A percentile compares a stretch with the other conserved stretches of the same genome.
Evolutionary conservation across 2,797 vertebrate genomes (phyloP).

Genomic region (Ptychobarbus kaznakovi): DNA sequence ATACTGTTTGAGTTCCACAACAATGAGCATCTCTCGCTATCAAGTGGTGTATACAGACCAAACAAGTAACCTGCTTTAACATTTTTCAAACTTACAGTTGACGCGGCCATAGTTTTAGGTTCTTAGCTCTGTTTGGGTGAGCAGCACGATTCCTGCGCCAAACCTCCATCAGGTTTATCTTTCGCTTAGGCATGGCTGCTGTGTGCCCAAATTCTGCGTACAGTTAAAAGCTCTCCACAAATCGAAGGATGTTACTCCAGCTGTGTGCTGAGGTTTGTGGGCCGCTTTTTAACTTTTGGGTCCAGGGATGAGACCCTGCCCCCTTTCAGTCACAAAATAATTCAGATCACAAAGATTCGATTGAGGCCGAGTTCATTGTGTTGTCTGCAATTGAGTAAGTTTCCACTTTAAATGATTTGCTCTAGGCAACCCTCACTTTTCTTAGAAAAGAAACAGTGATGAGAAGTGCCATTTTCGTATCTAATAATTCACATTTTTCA

Average conservation of each 20-base stretch:
- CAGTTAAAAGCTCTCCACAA: not conserved
- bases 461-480: not conserved
- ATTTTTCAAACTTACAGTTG: conserved; percentile 56
- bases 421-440: not conserved
- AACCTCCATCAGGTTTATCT: conserved; percentile 40
- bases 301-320: conserved; percentile 14
- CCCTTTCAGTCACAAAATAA: not conserved
- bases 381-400: not conserved
- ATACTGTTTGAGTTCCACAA: not conserved
- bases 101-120: conserved; percentile 53
- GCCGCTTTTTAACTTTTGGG: not conserved
- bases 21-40: not conserved
- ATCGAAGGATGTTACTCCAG: not conserved
- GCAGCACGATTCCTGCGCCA: conserved; percentile 46
- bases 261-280: conserved; percentile 2
- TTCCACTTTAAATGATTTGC: not conserved
- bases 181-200: conserved; percentile 44
- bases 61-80: not conserved
- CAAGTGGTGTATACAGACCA: not conserved
- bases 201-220: not conserved
- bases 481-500: not conserved
- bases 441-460: not conserved
- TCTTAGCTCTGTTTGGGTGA: conserved; percentile 43
- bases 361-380: not conserved
- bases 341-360: conserved; percentile 36